These are phyloP conservation scores for Lutjanus argentimaculatus DNA, from an alignment of 2,797 vertebrate genomes.

Conservation along the genomic window DNA sequence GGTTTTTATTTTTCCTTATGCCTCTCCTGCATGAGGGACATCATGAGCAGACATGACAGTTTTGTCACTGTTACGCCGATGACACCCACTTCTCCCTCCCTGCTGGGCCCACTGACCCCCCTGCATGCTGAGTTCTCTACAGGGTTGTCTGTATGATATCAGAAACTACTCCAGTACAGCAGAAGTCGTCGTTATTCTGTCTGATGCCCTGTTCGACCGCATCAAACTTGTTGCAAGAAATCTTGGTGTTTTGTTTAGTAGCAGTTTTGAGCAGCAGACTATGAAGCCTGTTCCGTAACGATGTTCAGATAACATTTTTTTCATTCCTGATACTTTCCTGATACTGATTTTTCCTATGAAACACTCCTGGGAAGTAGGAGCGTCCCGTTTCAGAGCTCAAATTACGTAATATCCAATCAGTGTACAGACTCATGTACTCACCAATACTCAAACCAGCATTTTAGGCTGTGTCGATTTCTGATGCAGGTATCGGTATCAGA, in stretches of 20 bases:
- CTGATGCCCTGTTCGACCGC: not conserved
- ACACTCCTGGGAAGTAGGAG: too few relatives aligned
- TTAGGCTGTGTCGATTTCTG: too few relatives aligned
- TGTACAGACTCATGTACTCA: too few relatives aligned
- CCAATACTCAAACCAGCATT: too few relatives aligned
- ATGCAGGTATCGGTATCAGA: too few relatives aligned
- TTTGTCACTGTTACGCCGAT: not conserved
- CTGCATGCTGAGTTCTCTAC: not conserved
- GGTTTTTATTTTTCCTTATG: not conserved
- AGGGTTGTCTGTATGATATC: not conserved
- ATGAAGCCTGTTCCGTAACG: not conserved
- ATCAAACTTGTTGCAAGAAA: not conserved
- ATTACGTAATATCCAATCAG: too few relatives aligned
- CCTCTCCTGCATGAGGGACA: not conserved
- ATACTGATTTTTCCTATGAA: too few relatives aligned
- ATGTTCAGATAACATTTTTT: too few relatives aligned
- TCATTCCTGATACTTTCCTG: too few relatives aligned
- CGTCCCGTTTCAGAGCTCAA: too few relatives aligned
- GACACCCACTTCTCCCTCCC: not conserved
- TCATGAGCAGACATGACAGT: not conserved
- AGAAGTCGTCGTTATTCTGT: not conserved
- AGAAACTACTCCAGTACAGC: not conserved
- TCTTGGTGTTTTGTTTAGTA: not conserved
- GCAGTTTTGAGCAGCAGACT: not conserved
- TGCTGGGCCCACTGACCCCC: not conserved